Base-by-base conservation (phyloP, 2,797 vertebrate species). In the Spheniscus humboldti region DNA sequence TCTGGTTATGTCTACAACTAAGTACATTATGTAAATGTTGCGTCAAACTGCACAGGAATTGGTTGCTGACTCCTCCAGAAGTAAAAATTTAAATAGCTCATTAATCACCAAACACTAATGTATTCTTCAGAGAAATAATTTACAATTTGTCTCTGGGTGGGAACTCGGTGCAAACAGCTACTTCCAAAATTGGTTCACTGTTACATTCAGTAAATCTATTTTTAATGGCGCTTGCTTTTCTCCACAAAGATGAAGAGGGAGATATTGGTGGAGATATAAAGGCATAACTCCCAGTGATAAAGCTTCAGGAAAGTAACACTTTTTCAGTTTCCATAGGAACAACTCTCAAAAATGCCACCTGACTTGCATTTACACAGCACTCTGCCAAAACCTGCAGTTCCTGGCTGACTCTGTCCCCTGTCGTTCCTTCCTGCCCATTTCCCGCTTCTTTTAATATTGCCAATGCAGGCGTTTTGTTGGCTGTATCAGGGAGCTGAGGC, bases 211-310 rank as follows among this genome's bases (percentile, higher is more conserved):
- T 81, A 93, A 94, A 96, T 94, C 77, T 93, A 11, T 83, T 94
- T 94, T 94, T 93, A 96, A 93, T 81, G 59, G 71, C 64, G 35
- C 83, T 95, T 86, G 45, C 71, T 90, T 95, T 93, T 76, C 43
- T 85, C 23, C 53, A 66, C 67, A 47, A 60, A 76, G 55, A 81
- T 62, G 71, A 82, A 43, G 67, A 75, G 12, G 35, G 30, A 92
- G 37, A 85, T 68, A 57, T 7, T 3, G 8, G 43, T 80, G 31
- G 48, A 83, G 76, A 47, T 48, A 88, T 45, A 92, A 88, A 88
- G 57, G 56, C 33, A 16, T 80, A 86, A 86, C 39, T 92, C 43
- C 17, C 41, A 48, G 64, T 35, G 60, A 74, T 85, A 81, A 91
- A 95, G 92, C 55, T 89, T 94, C 67, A 68, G 45, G 28, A 91